A percentile compares a stretch with the other conserved stretches of the same genome.
Evolutionary conservation across 1,140 invertebrate genomes (phyloP).

Genomic region (Drosophila biarmipes): DNA sequence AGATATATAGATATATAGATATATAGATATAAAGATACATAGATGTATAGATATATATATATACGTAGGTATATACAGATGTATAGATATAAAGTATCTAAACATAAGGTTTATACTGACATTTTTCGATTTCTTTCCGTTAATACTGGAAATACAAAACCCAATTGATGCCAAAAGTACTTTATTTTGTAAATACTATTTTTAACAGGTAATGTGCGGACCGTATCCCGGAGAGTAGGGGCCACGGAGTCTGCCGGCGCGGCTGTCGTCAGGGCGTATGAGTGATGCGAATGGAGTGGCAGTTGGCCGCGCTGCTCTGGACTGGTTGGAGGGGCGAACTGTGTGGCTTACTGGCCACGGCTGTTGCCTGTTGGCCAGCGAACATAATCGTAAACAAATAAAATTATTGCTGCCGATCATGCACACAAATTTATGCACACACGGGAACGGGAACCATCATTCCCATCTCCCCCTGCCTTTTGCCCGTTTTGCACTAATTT

Average conservation of each 20-base stretch:
- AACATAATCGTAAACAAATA: constrained; percentile 83
- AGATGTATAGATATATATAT: no score
- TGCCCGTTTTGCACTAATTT: constrained; percentile 77
- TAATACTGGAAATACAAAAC: no score
- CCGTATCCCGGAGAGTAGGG: constrained; percentile 35
- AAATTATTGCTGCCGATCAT: constrained; percentile 83
- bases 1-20: no score
- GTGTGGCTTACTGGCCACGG: constrained; percentile 47
- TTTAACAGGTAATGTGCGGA: neutral
- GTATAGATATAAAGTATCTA: no score
- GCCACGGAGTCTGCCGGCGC: constrained; percentile 58
- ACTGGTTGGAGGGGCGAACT: constrained; percentile 1
- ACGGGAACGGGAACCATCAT: constrained; percentile 27
- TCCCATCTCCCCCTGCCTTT: constrained; percentile 31
- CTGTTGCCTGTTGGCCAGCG: constrained; percentile 73
- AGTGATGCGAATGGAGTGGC: constrained; percentile 66
- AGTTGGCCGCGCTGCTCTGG: constrained; percentile 8
- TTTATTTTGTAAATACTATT: neutral
- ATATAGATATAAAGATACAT: no score
- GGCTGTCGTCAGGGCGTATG: constrained; percentile 80
- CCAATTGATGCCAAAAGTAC: no score
- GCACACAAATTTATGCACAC: constrained; percentile 79
- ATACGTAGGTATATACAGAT: no score
- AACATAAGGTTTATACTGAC: no score
- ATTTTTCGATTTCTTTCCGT: no score